phyloP scores from a whole-genome alignment of 2,797 vertebrate species.

The Diplodus puntazzo region DNA sequence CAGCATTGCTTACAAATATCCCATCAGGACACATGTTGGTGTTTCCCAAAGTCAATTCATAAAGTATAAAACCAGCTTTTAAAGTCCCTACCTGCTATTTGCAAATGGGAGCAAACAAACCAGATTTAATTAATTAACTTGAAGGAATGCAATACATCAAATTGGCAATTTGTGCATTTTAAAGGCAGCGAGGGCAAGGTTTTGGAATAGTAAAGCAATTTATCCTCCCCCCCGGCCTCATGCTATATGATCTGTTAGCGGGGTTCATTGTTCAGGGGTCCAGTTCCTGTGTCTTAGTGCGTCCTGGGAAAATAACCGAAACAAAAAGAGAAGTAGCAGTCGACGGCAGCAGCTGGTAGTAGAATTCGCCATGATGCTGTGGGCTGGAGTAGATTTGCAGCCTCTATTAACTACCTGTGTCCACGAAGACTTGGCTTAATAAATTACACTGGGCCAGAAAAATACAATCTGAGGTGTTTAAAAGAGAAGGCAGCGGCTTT shows the following conservation, averaged over 20 bases:
- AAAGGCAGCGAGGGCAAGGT: background rate
- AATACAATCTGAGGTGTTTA: slow-evolving; percentile 21
- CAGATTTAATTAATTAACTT: slow-evolving; percentile 38
- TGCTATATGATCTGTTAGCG: slow-evolving; percentile 21
- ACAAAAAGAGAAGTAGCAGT: slow-evolving; percentile 9
- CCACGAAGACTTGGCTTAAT: slow-evolving; percentile 40
- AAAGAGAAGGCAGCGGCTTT: slow-evolving; percentile 17
- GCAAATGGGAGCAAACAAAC: slow-evolving; percentile 36
- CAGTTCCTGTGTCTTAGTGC: background rate
- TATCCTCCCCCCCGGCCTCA: background rate
- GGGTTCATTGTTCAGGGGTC: slow-evolving; percentile 22
- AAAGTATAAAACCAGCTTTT: slow-evolving; percentile 13
- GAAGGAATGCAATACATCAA: slow-evolving; percentile 30
- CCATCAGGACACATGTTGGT: background rate
- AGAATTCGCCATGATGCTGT: background rate
- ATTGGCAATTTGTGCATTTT: slow-evolving; percentile 8
- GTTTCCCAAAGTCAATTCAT: slow-evolving; percentile 29
- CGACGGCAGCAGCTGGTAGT: background rate
- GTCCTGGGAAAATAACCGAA: slow-evolving; percentile 30
- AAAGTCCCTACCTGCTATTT: background rate
- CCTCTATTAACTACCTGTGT: slow-evolving; percentile 28
- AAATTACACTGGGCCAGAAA: slow-evolving; percentile 34
- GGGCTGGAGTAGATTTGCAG: slow-evolving; percentile 34
- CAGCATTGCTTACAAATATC: slow-evolving; percentile 19
- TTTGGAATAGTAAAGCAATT: slow-evolving; percentile 30